These are phyloP conservation scores for Adrianichthys oophorus DNA, from an alignment of 2,797 vertebrate species.

Conservation along the genomic window DNA sequence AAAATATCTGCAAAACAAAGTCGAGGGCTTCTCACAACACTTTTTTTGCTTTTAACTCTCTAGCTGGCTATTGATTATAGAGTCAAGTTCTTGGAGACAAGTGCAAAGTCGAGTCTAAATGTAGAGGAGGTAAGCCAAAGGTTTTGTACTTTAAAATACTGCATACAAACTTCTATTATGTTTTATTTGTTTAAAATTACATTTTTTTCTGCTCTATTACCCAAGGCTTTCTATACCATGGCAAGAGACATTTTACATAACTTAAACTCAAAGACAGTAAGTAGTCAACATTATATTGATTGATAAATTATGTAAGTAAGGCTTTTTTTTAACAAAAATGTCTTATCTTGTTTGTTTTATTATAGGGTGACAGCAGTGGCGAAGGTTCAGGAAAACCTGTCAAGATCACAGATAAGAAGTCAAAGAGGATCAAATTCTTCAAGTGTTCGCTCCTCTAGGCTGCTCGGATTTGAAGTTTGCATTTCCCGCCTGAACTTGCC, in stretches of 20 bases:
- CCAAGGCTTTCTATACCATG: constrained; percentile 94
- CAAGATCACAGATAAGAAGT: constrained; percentile 95
- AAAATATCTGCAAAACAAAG: neutral
- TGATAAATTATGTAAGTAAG: constrained; percentile 6
- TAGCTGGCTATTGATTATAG: constrained; percentile 98
- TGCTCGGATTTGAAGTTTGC: neutral
- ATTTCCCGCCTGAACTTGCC: constrained; percentile 32
- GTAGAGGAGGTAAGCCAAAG: constrained; percentile 89
- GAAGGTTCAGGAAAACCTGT: constrained; percentile 87
- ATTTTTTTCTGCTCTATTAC: constrained; percentile 32
- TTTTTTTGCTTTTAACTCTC: constrained; percentile 25
- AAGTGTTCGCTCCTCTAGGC: constrained; percentile 91
- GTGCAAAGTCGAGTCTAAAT: constrained; percentile 95
- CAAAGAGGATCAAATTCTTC: constrained; percentile 95
- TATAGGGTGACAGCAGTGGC: constrained; percentile 87
- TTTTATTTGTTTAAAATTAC: neutral
- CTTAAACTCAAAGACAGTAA: constrained; percentile 97
- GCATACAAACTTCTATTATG: neutral
- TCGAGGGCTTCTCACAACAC: neutral
- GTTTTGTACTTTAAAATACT: neutral
- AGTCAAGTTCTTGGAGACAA: constrained; percentile 98
- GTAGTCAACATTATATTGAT: constrained; percentile 34
- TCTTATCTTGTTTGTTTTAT: constrained; percentile 30
- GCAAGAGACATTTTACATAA: constrained; percentile 96
- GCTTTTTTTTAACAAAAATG: constrained; percentile 7